A percentile compares a stretch with the other conserved stretches of the same genome.
Conservation (phyloP, 2,888 invertebrate species). For the Agelastica alni region DNA sequence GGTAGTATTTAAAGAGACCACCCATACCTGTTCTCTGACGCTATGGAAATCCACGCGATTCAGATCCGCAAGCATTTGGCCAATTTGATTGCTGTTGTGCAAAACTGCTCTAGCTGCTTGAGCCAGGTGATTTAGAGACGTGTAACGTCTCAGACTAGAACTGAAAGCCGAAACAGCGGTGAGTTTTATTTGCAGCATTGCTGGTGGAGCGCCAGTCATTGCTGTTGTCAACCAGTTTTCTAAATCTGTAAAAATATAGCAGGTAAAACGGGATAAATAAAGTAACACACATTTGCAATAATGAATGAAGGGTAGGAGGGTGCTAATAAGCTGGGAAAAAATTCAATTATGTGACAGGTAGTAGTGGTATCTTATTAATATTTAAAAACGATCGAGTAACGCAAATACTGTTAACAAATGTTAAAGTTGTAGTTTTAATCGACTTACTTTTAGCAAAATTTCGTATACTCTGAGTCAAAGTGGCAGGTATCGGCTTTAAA, state of each 20-base stretch:
- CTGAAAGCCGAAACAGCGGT: slow-evolving; percentile 88
- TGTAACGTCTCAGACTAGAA: slow-evolving; percentile 93
- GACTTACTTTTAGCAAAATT: slow-evolving; percentile 83
- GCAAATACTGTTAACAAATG: too few relatives aligned
- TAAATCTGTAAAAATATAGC: slow-evolving; percentile 64
- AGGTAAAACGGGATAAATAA: too few relatives aligned
- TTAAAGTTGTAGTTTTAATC: too few relatives aligned
- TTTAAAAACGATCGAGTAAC: too few relatives aligned
- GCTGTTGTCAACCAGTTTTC: slow-evolving; percentile 86
- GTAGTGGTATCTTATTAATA: too few relatives aligned
- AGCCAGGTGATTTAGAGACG: slow-evolving; percentile 95
- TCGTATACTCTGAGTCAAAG: slow-evolving; percentile 89
- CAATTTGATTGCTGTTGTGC: slow-evolving; percentile 92
- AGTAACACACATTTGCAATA: too few relatives aligned
- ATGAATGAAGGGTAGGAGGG: too few relatives aligned
- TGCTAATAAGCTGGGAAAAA: too few relatives aligned
- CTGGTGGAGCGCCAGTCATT: slow-evolving; percentile 80
- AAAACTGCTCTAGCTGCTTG: slow-evolving; percentile 92
- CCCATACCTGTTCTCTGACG: slow-evolving; percentile 77
- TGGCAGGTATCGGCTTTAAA: slow-evolving; percentile 90
- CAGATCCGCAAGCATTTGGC: slow-evolving; percentile 94
- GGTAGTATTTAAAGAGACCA: slow-evolving; percentile 75
- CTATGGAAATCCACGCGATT: slow-evolving; percentile 98
- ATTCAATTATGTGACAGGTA: too few relatives aligned
- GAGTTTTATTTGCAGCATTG: slow-evolving; percentile 81